Evolutionary conservation across 92 coral and sea anemone species (phyloP).

Genomic region (Montipora capitata): DNA sequence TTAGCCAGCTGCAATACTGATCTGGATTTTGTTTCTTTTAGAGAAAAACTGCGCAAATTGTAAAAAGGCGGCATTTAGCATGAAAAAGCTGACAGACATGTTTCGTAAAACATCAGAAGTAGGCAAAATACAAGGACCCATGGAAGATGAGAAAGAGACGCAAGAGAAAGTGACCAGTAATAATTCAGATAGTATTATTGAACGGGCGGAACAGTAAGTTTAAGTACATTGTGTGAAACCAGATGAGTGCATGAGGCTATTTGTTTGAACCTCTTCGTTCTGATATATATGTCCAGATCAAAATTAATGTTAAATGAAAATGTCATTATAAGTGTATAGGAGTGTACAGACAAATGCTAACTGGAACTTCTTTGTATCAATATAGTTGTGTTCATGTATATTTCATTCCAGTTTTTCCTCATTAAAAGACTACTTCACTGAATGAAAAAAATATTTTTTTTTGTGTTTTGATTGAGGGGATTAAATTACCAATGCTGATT

Average conservation of each 20-base stretch:
- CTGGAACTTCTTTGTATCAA: constrained; percentile 28
- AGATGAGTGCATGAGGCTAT: not conserved
- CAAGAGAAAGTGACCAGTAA: constrained; percentile 15
- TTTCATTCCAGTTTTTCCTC: not conserved
- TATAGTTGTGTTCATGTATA: constrained; percentile 15
- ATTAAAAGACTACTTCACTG: constrained; percentile 14
- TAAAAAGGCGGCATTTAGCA: constrained; percentile 7
- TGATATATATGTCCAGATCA: not conserved
- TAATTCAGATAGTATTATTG: constrained; percentile 8
- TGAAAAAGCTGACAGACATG: constrained; percentile 14
- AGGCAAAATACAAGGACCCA: not conserved
- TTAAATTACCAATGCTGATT: constrained; percentile 4
- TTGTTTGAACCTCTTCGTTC: not conserved
- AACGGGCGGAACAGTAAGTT: constrained; percentile 25
- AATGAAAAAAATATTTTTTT: constrained; percentile 2
- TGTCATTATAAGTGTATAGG: not conserved
- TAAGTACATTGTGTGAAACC: not conserved
- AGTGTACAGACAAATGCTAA: not conserved
- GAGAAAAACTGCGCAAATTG: constrained; percentile 34
- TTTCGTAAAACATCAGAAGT: constrained; percentile 6
- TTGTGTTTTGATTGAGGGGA: not conserved
- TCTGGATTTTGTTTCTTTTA: constrained; percentile 7
- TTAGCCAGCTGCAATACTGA: constrained; percentile 11
- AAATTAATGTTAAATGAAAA: not conserved
- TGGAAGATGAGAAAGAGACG: constrained; percentile 5